Conservation (phyloP, 2,797 vertebrate species). For the Anisognathus igniventris region DNA sequence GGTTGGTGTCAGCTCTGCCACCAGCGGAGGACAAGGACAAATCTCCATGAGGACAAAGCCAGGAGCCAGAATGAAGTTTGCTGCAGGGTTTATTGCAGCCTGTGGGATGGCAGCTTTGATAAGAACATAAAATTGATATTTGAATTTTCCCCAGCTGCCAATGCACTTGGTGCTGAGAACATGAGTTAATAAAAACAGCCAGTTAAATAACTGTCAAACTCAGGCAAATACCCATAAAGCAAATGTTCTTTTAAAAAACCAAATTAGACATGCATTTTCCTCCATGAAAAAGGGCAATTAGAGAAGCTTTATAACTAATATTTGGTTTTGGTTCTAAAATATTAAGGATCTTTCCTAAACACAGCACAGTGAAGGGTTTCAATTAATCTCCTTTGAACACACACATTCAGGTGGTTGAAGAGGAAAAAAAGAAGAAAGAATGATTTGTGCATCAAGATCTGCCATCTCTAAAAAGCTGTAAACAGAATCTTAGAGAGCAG, state of each 20-base stretch:
- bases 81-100: conserved; percentile 6
- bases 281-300: conserved; percentile 65
- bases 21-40: background rate
- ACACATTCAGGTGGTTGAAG: conserved; percentile 42
- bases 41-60: background rate
- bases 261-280: conserved; percentile 67
- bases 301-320: conserved; percentile 67
- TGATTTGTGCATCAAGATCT: background rate
- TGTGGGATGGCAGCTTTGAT: conserved; percentile 12
- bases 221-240: conserved; percentile 65
- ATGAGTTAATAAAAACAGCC: conserved; percentile 70
- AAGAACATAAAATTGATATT: conserved; percentile 58
- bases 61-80: background rate
- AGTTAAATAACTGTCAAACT: conserved; percentile 72
- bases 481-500: conserved; percentile 28
- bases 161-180: conserved; percentile 56
- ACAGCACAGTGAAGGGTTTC: background rate
- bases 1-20: rapidly evolving
- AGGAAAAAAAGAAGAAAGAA: conserved; percentile 14
- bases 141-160: conserved; percentile 64
- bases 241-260: conserved; percentile 50
- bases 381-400: conserved; percentile 56
- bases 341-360: conserved; percentile 14
- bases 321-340: conserved; percentile 57
- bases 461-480: conserved; percentile 51